Conservation (phyloP, 1,140 invertebrate genomes). For the Rhopalosiphum padi region DNA sequence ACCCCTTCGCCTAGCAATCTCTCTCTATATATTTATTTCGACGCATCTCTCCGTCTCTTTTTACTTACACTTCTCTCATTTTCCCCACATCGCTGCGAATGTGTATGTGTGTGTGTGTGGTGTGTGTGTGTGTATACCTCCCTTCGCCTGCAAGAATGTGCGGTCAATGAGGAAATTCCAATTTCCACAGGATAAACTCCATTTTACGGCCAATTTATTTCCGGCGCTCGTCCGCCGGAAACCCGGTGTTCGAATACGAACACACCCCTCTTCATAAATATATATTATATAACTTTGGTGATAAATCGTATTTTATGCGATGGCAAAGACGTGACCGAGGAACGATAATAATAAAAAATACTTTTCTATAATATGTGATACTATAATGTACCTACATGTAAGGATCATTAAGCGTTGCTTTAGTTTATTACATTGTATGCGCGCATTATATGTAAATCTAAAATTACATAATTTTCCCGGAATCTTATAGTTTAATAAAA, state of each 20-base stretch:
- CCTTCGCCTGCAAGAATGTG: background rate
- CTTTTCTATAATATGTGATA: background rate
- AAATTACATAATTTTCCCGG: background rate
- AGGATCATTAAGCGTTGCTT: background rate
- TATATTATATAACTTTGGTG: no score
- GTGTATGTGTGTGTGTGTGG: background rate
- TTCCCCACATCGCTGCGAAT: background rate
- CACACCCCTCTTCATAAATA: background rate
- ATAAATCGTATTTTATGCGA: background rate
- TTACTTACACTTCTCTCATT: slow-evolving; percentile 15
- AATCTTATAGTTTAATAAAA: background rate
- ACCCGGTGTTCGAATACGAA: background rate
- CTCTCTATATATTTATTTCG: background rate
- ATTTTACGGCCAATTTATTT: slow-evolving; percentile 53
- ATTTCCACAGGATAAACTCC: slow-evolving; percentile 50
- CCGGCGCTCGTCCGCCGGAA: slow-evolving; percentile 36
- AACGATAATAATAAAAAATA: background rate
- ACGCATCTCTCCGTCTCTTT: background rate
- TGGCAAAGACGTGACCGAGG: no score
- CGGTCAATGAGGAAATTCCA: slow-evolving; percentile 49
- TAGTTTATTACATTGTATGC: background rate
- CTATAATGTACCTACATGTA: background rate
- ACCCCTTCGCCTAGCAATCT: background rate
- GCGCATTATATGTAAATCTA: background rate
- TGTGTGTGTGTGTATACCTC: background rate